A percentile compares a stretch with the other conserved stretches of the same genome.
These are phyloP conservation scores for Seriola quinqueradiata DNA, from an alignment of 2,113 vertebrate genomes.

Conservation along the genomic window DNA sequence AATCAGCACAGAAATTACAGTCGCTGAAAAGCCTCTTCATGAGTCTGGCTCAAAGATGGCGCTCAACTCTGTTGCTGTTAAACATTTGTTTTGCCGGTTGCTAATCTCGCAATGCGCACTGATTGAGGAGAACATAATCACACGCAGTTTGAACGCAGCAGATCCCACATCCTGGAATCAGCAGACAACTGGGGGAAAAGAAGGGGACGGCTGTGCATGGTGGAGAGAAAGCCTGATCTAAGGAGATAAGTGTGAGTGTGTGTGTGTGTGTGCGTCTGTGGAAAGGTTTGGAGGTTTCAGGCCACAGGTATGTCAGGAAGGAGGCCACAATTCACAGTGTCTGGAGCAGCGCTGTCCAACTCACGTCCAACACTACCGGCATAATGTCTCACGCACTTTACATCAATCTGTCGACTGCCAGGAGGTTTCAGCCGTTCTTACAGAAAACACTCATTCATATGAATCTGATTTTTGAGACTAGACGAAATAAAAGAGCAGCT, in stretches of 20 bases:
- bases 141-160: conserved; percentile 49
- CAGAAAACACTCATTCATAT: conserved; percentile 56
- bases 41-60: conserved; percentile 26
- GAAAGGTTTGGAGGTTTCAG: conserved; percentile 81
- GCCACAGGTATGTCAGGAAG: conserved; percentile 85
- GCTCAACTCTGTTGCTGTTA: conserved; percentile 40
- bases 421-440: conserved; percentile 71
- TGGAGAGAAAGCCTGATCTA: conserved; percentile 73
- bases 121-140: conserved; percentile 67
- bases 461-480: conserved; percentile 29
- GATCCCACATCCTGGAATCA: conserved; percentile 76
- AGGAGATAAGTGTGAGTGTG: conserved; percentile 64
- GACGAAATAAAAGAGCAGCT: conserved; percentile 15
- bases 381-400: conserved; percentile 66
- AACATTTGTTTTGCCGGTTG: conserved; percentile 69
- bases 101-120: conserved; percentile 61
- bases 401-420: conserved; percentile 74
- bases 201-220: conserved; percentile 51
- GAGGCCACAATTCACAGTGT: conserved; percentile 79
- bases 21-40: conserved; percentile 48
- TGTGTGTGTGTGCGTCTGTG: conserved; percentile 68
- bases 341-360: conserved; percentile 76
- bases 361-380: conserved; percentile 68
- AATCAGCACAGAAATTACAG: conserved; percentile 54
- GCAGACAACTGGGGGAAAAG: conserved; percentile 37